Conservation (phyloP, 1,140 invertebrate genomes). For the Ptiloglossa arizonensis region DNA sequence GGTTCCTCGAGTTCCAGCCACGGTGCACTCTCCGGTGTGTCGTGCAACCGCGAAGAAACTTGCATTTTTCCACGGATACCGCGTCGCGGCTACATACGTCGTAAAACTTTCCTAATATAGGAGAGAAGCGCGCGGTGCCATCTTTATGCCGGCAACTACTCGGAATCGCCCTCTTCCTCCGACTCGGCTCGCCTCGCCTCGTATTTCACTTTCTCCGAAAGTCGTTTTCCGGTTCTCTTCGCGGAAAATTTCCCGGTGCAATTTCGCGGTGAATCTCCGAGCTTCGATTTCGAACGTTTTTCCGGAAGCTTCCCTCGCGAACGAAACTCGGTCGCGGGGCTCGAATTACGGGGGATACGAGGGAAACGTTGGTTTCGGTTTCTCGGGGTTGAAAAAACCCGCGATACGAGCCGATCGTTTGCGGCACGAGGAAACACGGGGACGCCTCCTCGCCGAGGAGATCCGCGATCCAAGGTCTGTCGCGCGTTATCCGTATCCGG, state of each 20-base stretch:
- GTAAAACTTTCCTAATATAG: constrained; percentile 74
- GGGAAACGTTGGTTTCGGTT: no score
- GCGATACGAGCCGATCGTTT: no score
- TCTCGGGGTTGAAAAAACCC: no score
- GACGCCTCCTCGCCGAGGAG: no score
- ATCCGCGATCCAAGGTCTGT: background rate
- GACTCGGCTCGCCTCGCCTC: background rate
- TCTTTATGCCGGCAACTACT: constrained; percentile 48
- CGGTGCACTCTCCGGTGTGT: background rate
- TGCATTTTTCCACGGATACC: constrained; percentile 56
- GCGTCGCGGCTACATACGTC: constrained; percentile 57
- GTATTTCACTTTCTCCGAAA: constrained; percentile 21
- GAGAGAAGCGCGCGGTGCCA: constrained; percentile 25
- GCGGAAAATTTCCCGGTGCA: background rate
- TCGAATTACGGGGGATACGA: no score
- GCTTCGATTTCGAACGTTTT: background rate
- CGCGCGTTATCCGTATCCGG: constrained; percentile 1
- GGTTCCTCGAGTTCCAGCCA: constrained; percentile 6
- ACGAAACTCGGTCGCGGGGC: no score
- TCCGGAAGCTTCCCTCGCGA: no score
- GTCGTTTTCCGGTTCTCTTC: background rate
- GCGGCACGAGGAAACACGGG: no score
- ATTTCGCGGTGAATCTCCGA: background rate
- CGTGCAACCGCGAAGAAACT: constrained; percentile 35
- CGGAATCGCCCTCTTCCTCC: constrained; percentile 39